These are phyloP conservation scores for Gallinago solitaria DNA, from an alignment of 2,797 vertebrate species.

Conservation along the genomic window DNA sequence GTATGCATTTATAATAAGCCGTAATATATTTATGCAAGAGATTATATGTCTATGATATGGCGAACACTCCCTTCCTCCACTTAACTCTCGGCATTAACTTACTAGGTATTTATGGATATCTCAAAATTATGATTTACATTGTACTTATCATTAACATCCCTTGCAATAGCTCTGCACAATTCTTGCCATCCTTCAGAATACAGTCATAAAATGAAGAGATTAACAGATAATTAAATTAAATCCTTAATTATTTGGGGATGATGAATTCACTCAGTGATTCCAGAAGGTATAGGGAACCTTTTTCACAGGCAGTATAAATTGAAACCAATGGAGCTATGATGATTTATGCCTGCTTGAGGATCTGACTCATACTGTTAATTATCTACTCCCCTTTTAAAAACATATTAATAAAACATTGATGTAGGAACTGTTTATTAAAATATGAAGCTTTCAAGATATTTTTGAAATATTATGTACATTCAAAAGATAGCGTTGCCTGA, in stretches of 20 bases:
- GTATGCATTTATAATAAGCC: constrained; percentile 25
- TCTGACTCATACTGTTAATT: constrained; percentile 61
- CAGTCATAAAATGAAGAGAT: constrained; percentile 55
- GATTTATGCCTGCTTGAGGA: constrained; percentile 43
- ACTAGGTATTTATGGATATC: constrained; percentile 50
- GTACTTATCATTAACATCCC: constrained; percentile 42
- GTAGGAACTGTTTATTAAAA: constrained; percentile 50
- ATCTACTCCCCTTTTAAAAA: constrained; percentile 51
- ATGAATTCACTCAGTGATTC: constrained; percentile 39
- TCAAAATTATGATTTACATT: constrained; percentile 25
- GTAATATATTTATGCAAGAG: constrained; percentile 39
- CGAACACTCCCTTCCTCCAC: not conserved
- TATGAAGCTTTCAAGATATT: constrained; percentile 33
- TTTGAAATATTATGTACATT: not conserved
- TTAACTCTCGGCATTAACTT: constrained; percentile 38
- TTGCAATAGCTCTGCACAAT: not conserved
- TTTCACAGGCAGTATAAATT: constrained; percentile 35
- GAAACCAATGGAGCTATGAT: constrained; percentile 35
- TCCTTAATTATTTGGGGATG: constrained; percentile 69
- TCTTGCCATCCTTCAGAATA: constrained; percentile 55
- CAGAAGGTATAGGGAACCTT: constrained; percentile 45
- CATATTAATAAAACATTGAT: constrained; percentile 44
- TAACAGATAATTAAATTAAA: constrained; percentile 53
- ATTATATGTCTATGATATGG: not conserved
- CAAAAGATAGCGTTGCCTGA: not conserved